Conservation (phyloP, 2,797 vertebrate species). For the Holocentrus rufus region DNA sequence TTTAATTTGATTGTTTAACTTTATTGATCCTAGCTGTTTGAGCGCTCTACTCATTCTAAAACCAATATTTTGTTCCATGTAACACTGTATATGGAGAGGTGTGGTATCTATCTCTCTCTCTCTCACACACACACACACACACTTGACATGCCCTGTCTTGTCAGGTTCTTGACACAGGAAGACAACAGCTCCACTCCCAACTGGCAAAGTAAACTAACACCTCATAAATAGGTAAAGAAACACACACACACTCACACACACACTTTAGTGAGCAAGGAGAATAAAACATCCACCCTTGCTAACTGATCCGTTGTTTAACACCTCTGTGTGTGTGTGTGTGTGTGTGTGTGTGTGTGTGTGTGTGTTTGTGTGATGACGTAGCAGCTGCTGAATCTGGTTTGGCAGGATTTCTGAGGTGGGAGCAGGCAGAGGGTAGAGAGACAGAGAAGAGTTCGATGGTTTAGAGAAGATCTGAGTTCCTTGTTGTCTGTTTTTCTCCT, state of each 20-base stretch:
- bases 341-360: neutral
- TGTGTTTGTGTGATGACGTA: conserved; percentile 57
- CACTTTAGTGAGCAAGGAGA: neutral
- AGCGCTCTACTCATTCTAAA: too few species aligned
- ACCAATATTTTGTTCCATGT: too few species aligned
- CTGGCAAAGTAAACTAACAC: conserved; percentile 21
- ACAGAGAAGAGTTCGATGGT: neutral
- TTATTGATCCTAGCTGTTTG: too few species aligned
- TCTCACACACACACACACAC: conserved; percentile 2
- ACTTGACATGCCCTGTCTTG: neutral
- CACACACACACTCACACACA: conserved; percentile 12
- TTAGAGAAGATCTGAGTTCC: conserved; percentile 13
- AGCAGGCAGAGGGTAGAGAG: conserved; percentile 19
- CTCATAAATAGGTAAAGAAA: conserved; percentile 23
- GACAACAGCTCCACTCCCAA: neutral
- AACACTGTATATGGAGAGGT: conserved; percentile 19
- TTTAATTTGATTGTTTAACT: too few species aligned
- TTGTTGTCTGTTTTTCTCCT: neutral
- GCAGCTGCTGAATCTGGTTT: conserved; percentile 70
- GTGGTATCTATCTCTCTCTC: conserved; percentile 37
- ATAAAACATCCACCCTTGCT: neutral
- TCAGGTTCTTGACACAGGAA: neutral
- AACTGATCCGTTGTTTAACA: too few species aligned
- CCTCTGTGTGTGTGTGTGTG: too few species aligned
- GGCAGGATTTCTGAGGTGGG: conserved; percentile 63